Conservation (phyloP, 2,888 invertebrate genomes). For the Caenorhabditis wallacei region DNA sequence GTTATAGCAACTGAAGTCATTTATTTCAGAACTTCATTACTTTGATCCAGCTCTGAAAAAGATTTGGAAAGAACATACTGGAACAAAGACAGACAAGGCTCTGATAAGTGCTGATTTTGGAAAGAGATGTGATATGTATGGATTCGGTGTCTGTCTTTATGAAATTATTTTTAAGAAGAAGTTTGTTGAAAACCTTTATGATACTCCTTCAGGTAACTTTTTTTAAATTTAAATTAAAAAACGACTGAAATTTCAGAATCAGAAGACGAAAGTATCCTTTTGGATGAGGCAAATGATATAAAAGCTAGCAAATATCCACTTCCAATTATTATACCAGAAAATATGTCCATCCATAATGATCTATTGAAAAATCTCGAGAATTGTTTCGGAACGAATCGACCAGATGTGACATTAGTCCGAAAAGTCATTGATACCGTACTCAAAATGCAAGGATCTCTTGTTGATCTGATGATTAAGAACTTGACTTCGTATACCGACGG, state of each 20-base stretch:
- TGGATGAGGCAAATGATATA: constrained; percentile 75
- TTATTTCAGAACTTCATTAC: constrained; percentile 77
- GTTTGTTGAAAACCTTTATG: constrained; percentile 53
- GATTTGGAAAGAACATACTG: constrained; percentile 57
- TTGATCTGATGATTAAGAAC: constrained; percentile 81
- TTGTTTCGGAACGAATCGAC: constrained; percentile 65
- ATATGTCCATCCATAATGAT: constrained; percentile 62
- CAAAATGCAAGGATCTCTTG: constrained; percentile 81
- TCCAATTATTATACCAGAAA: constrained; percentile 21
- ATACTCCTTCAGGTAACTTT: constrained; percentile 7
- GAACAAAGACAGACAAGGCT: constrained; percentile 34
- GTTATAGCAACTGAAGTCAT: too few relatives aligned
- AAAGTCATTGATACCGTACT: constrained; percentile 81
- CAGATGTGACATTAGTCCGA: constrained; percentile 75
- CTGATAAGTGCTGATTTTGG: constrained; percentile 18
- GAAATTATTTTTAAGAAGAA: constrained; percentile 75
- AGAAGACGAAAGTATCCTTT: constrained; percentile 76
- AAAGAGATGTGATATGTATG: constrained; percentile 76
- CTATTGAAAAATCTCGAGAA: constrained; percentile 54
- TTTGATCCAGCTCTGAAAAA: constrained; percentile 80
- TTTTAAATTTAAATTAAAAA: background rate
- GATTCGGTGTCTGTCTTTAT: constrained; percentile 80
- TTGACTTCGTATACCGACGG: constrained; percentile 79
- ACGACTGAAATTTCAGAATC: background rate
- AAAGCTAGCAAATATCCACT: constrained; percentile 72